These are phyloP conservation scores for Resseliella maxima DNA, from an alignment of 2,888 invertebrate genomes.

Conservation along the genomic window DNA sequence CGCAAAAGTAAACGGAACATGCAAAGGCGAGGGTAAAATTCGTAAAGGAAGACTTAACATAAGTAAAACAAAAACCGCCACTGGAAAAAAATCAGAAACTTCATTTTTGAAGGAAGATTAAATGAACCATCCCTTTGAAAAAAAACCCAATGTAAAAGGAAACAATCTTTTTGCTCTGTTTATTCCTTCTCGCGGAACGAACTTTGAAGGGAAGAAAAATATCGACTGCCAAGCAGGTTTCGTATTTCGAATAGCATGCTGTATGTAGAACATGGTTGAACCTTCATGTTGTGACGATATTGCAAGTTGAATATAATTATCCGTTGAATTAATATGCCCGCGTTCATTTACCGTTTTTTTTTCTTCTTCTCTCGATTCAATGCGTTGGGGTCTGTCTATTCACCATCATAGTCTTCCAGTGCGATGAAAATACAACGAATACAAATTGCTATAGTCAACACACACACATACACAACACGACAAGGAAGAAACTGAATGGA, in stretches of 20 bases:
- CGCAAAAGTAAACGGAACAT: not conserved
- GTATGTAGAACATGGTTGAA: slow-evolving; percentile 31
- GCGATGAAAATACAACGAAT: not conserved
- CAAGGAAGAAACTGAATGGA: not conserved
- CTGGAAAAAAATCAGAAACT: not conserved
- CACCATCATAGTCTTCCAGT: not conserved
- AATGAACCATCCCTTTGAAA: slow-evolving; percentile 42
- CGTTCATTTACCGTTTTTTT: slow-evolving; percentile 28
- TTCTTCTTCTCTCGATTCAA: not conserved
- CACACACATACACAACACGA: not conserved
- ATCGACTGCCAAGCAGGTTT: not conserved
- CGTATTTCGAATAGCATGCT: not conserved
- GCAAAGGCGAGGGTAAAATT: not conserved
- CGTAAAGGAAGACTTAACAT: not conserved
- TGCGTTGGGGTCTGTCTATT: not conserved
- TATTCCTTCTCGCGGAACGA: not conserved
- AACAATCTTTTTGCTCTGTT: not conserved
- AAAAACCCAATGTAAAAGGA: slow-evolving; percentile 8
- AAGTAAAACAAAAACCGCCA: slow-evolving; percentile 12
- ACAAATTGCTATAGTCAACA: slow-evolving; percentile 45
- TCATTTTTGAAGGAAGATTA: slow-evolving; percentile 51
- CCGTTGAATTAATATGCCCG: slow-evolving; percentile 6
- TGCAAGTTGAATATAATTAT: slow-evolving; percentile 48
- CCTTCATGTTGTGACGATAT: slow-evolving; percentile 11
- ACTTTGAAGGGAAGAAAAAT: not conserved